Percentiles rank a stretch among this genome's conserved stretches.
phyloP scores from a whole-genome alignment of 2,113 vertebrate species.

The Platysternon megacephalum region DNA sequence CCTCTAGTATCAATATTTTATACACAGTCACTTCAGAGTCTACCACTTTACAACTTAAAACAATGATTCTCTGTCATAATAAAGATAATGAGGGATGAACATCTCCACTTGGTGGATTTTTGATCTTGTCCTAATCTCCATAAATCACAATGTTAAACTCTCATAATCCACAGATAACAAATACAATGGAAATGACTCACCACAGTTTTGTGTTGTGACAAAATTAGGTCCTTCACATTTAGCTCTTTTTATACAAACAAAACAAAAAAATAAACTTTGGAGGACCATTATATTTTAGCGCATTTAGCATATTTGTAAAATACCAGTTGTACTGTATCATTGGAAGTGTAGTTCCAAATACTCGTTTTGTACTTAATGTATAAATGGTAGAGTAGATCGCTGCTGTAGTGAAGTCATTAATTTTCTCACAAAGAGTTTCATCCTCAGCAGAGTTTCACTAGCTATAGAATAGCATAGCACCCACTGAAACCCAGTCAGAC shows the following conservation, averaged over 20 bases:
- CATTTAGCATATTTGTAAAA: neutral
- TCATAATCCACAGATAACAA: slow-evolving; percentile 38
- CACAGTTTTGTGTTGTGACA: neutral
- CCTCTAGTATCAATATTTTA: slow-evolving; percentile 70
- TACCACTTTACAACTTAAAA: slow-evolving; percentile 65
- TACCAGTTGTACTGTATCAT: neutral
- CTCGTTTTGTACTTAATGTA: neutral
- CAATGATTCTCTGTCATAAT: slow-evolving; percentile 70
- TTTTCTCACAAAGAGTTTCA: neutral
- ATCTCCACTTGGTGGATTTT: slow-evolving; percentile 43
- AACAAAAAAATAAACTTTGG: neutral
- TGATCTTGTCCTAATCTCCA: slow-evolving; percentile 41
- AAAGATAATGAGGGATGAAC: slow-evolving; percentile 61
- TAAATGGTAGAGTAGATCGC: neutral
- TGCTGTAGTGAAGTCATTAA: neutral
- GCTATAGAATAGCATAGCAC: neutral
- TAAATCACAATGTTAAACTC: slow-evolving; percentile 42
- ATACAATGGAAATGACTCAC: slow-evolving; percentile 13
- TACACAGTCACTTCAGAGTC: slow-evolving; percentile 47
- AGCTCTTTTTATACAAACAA: neutral
- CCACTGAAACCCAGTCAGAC: neutral
- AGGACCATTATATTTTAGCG: neutral
- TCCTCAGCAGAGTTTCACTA: neutral
- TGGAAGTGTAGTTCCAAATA: neutral
- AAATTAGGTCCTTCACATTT: slow-evolving; percentile 1